Evolutionary conservation across 1,140 invertebrate species (phyloP).

Genomic region (Pogonomyrmex californicus): DNA sequence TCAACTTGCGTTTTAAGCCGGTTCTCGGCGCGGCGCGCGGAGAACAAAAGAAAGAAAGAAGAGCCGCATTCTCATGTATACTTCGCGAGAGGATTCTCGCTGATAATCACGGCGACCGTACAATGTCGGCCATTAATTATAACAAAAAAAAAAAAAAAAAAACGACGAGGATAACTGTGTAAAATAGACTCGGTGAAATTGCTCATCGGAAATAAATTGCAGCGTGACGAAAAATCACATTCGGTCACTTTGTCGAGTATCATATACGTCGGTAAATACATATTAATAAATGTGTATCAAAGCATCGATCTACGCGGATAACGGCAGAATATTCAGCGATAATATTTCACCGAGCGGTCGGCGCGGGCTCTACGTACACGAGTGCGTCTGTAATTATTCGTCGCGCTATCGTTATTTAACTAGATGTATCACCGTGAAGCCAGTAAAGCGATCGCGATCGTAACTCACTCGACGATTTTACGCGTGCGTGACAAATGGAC

Average conservation of each 20-base stretch:
- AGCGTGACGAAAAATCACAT: not conserved
- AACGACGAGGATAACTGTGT: too few relatives aligned
- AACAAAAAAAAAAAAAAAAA: not conserved
- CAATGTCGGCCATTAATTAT: slow-evolving; percentile 3
- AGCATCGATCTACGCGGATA: slow-evolving; percentile 28
- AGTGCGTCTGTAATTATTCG: slow-evolving; percentile 51
- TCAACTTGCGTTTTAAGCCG: slow-evolving; percentile 66
- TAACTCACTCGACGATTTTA: slow-evolving; percentile 60
- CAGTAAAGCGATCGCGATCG: slow-evolving; percentile 50
- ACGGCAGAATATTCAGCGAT: slow-evolving; percentile 53
- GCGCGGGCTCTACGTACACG: not conserved
- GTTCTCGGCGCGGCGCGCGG: slow-evolving; percentile 10
- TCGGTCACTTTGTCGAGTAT: not conserved
- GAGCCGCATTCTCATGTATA: not conserved
- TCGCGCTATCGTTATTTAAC: slow-evolving; percentile 62
- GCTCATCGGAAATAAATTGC: not conserved
- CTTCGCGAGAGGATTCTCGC: not conserved
- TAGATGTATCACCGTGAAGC: slow-evolving; percentile 51
- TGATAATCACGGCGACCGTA: not conserved
- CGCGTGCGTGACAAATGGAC: slow-evolving; percentile 53
- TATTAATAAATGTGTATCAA: slow-evolving; percentile 4
- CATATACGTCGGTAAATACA: not conserved
- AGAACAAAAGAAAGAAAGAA: slow-evolving; percentile 20
- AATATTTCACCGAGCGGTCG: slow-evolving; percentile 50
- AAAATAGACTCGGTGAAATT: not conserved